phyloP scores from a whole-genome alignment of 2,797 vertebrate species.

The Danio tinwini region DNA sequence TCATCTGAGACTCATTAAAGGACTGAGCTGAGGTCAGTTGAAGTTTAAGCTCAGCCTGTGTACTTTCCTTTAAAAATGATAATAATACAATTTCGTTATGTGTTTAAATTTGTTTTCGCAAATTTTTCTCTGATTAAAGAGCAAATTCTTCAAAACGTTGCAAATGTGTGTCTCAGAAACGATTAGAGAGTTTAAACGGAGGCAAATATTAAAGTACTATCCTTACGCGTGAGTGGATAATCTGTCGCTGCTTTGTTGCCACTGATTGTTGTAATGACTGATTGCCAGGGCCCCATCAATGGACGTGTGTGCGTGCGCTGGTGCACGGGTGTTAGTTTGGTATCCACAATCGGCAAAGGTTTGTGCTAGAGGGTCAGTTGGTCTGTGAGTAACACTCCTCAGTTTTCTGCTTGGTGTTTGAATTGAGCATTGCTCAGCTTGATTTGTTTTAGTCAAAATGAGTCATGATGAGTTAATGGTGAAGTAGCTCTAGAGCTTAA shows the following conservation, averaged over 20 bases:
- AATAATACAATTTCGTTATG: too few species aligned
- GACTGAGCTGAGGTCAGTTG: not conserved
- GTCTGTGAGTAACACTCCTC: not conserved
- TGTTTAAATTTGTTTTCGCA: not conserved
- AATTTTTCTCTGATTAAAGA: not conserved
- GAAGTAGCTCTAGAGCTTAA: not conserved
- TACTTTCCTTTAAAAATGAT: not conserved
- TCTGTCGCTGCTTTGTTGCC: slow-evolving; percentile 17
- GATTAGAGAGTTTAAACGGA: not conserved
- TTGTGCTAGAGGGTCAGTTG: slow-evolving; percentile 13
- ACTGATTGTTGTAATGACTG: slow-evolving; percentile 34
- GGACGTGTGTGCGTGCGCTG: slow-evolving; percentile 35
- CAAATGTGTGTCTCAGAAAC: not conserved
- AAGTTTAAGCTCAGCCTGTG: not conserved
- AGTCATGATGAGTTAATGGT: not conserved
- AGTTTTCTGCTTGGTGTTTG: not conserved
- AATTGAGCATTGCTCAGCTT: slow-evolving; percentile 14
- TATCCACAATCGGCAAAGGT: not conserved
- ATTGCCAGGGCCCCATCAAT: slow-evolving; percentile 52
- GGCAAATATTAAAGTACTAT: not conserved
- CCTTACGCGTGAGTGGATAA: not conserved
- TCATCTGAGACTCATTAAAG: not conserved
- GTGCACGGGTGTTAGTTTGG: slow-evolving; percentile 8
- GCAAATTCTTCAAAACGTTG: not conserved
- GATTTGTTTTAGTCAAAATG: not conserved